phyloP scores from a whole-genome alignment of 2,113 vertebrate genomes.

The Alectura lathami region DNA sequence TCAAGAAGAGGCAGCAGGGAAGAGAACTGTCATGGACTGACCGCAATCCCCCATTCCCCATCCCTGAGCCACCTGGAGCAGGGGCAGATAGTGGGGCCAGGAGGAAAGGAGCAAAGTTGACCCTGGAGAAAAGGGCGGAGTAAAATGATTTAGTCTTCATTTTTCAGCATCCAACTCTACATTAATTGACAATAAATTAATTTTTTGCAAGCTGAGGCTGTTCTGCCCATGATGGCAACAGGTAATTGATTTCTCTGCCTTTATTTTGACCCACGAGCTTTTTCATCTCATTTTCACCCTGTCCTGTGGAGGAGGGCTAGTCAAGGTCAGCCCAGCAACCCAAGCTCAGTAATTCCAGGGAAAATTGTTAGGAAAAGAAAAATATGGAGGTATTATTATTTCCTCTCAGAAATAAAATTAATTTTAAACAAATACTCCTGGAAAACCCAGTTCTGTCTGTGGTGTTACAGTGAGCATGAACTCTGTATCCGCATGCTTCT shows the following conservation, averaged over 20 bases:
- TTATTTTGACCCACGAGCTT: not conserved
- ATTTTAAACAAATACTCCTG: conserved; percentile 9
- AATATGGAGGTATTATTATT: not conserved
- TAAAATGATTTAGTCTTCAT: not conserved
- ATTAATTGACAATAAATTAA: not conserved
- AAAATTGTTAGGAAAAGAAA: conserved; percentile 8
- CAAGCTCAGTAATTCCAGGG: not conserved
- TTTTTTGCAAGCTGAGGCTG: not conserved
- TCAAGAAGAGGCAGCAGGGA: too few relatives aligned
- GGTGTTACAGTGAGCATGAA: fast-evolving
- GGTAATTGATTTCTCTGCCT: not conserved
- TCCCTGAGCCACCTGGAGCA: not conserved
- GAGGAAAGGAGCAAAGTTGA: not conserved
- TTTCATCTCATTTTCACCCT: not conserved
- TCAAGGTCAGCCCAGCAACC: not conserved
- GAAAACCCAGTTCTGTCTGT: conserved; percentile 42
- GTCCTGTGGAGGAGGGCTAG: not conserved
- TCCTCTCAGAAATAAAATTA: conserved; percentile 30
- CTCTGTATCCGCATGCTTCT: not conserved
- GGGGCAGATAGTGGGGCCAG: not conserved
- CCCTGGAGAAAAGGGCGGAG: not conserved
- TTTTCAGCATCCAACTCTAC: not conserved
- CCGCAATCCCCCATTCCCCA: not conserved
- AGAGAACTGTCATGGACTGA: too few relatives aligned
- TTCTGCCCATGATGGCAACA: not conserved